Conservation (phyloP, 2,113 vertebrate species). For the Stegostoma tigrinum region DNA sequence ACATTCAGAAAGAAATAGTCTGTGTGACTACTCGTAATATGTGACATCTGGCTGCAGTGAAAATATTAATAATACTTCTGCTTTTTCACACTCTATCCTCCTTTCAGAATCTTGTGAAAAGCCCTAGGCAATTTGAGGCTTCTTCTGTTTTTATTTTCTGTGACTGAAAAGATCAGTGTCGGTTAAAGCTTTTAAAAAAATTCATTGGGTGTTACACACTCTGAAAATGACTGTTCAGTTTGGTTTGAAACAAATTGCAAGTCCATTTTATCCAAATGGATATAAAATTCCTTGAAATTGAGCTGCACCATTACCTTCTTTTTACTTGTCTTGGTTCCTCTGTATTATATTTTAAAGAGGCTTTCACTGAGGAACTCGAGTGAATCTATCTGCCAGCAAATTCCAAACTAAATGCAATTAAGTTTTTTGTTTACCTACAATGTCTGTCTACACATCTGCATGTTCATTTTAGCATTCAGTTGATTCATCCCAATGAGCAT, state of each 20-base stretch:
- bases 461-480: background rate
- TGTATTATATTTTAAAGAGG: background rate
- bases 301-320: background rate
- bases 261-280: background rate
- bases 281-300: background rate
- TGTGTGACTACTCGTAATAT: background rate
- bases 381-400: background rate
- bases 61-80: background rate
- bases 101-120: slow-evolving; percentile 31
- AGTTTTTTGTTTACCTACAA: background rate
- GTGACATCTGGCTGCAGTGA: slow-evolving; percentile 16
- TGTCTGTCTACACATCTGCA: background rate
- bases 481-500: background rate
- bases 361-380: background rate
- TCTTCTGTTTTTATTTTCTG: slow-evolving; percentile 26
- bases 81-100: slow-evolving; percentile 23
- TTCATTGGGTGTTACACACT: slow-evolving; percentile 12
- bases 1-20: background rate
- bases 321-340: background rate
- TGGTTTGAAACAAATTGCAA: background rate
- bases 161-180: slow-evolving; percentile 23
- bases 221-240: background rate
- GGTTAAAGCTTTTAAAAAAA: slow-evolving; percentile 25
- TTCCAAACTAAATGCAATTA: slow-evolving; percentile 17
- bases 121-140: slow-evolving; percentile 18